Base-by-base conservation (phyloP, 2,888 invertebrate species). In the Trichogramma evanescens region DNA sequence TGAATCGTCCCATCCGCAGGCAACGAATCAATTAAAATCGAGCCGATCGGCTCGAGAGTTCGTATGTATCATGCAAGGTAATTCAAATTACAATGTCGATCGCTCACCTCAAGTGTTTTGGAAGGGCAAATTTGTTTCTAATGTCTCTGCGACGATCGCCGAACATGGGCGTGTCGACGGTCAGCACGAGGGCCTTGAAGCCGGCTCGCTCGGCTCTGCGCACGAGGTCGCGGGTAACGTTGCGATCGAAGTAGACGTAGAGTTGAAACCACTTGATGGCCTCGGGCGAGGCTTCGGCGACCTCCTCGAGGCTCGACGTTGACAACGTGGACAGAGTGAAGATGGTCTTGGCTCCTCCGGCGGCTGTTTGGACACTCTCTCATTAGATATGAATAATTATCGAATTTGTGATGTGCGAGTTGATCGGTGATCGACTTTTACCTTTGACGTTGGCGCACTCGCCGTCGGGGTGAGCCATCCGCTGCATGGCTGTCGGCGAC, bases 401-500 rank as follows among this genome's bases (percentile, higher is more conserved):
- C n/a, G 45, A 45, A 3, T 26, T 51, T 13, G 3, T 6, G 39
- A 51, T 38, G 38, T 38, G n/a, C 38, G 38, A 51, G 46, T 39
- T 7, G 46, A 38, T 41, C 0, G 39, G 13, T 7, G 26, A 26
- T 9, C 4, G 26, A 45, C 7, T 26, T 43, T 70, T 79, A 89
- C 91, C 91, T 84, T 80, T 85, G 2, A 85, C 92, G 76, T 86
- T 92, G 54, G 89, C 94, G 63, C 87, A 79, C 80, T 95, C 95
- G 5, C 95, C 95, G 13, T 92, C 89, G 0, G 89, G 86, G 80
- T 94, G 91, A 0, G 94, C 94, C 90, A 95, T 88, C 70, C 84
- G 84, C 76, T 95, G 94, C 91, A 94, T 92, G 0, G 94, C 95
- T 2, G 93, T 89, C 0, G 95, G 94, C 0, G 94, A 86, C 63